Percentiles rank a stretch among this genome's conserved stretches.
These are phyloP conservation scores for Gastracanthus pulcherrimus DNA, from an alignment of 2,888 invertebrate species.

Conservation along the genomic window DNA sequence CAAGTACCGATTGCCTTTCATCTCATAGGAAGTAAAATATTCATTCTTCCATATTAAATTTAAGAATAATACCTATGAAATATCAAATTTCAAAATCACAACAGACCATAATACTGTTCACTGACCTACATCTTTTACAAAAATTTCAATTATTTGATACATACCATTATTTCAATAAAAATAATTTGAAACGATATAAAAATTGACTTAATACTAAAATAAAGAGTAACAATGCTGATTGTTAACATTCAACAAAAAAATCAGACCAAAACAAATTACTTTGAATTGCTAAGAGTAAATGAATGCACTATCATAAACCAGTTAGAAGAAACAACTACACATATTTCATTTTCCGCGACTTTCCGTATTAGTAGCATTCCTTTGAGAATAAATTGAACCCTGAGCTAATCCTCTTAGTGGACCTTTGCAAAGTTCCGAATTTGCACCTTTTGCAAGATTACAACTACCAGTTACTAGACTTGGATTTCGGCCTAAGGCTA, in stretches of 20 bases:
- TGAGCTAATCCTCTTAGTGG: constrained; percentile 86
- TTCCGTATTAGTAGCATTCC: constrained; percentile 78
- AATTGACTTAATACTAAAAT: constrained; percentile 12
- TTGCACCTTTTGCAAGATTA: constrained; percentile 82
- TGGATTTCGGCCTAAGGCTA: constrained; percentile 79
- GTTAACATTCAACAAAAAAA: not conserved
- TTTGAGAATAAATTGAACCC: constrained; percentile 88
- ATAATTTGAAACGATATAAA: not conserved
- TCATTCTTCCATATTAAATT: not conserved
- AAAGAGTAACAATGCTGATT: constrained; percentile 9
- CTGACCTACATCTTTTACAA: no score
- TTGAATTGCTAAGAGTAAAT: not conserved
- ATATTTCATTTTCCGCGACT: constrained; percentile 79
- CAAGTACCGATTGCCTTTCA: not conserved
- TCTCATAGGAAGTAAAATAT: not conserved
- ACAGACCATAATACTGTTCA: constrained; percentile 45
- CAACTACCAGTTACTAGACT: constrained; percentile 73
- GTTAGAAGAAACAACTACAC: constrained; percentile 72
- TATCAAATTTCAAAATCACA: constrained; percentile 34
- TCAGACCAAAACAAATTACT: not conserved
- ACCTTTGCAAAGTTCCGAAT: constrained; percentile 84
- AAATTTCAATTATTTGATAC: not conserved
- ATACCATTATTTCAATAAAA: not conserved
- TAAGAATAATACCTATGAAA: constrained; percentile 15
- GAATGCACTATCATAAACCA: constrained; percentile 60